phyloP scores from a whole-genome alignment of 2,797 vertebrate genomes.

The Acanthopagrus latus region DNA sequence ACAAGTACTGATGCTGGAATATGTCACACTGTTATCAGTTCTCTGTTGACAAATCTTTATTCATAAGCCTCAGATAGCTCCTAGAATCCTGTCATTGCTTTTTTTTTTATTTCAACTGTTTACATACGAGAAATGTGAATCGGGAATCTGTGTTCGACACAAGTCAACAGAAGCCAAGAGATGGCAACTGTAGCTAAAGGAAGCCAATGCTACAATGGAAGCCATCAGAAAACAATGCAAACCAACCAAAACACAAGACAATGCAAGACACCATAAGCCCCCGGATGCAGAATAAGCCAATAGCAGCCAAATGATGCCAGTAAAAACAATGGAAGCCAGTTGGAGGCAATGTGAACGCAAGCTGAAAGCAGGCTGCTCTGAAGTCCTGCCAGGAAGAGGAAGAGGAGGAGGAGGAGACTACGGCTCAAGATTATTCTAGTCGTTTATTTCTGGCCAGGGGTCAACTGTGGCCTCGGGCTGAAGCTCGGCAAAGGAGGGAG shows the following conservation, averaged over 20 bases:
- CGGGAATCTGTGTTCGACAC: not conserved
- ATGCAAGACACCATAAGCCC: constrained; percentile 26
- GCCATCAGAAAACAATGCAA: constrained; percentile 30
- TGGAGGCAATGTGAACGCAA: constrained; percentile 53
- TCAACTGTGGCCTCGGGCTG: constrained; percentile 69
- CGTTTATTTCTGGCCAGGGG: constrained; percentile 67
- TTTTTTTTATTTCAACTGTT: not conserved
- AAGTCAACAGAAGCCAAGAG: not conserved
- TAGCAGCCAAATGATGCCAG: constrained; percentile 29
- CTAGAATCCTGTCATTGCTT: not conserved
- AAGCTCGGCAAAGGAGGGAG: constrained; percentile 40
- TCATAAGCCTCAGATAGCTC: not conserved
- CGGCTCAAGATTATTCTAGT: constrained; percentile 58
- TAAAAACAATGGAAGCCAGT: constrained; percentile 49
- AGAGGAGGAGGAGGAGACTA: constrained; percentile 42
- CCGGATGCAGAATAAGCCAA: constrained; percentile 32
- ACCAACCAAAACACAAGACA: constrained; percentile 22
- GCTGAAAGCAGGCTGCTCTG: constrained; percentile 49
- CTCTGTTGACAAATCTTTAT: not conserved
- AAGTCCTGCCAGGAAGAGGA: constrained; percentile 57
- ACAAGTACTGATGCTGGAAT: not conserved
- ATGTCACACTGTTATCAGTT: not conserved
- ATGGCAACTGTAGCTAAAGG: constrained; percentile 1
- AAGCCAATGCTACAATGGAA: constrained; percentile 17
- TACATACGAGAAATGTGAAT: not conserved